Evolutionary conservation across 1,140 invertebrate genomes (phyloP), one percentile per base, ranked within the genome.

Genomic region (Scaptomyza montana): DNA sequence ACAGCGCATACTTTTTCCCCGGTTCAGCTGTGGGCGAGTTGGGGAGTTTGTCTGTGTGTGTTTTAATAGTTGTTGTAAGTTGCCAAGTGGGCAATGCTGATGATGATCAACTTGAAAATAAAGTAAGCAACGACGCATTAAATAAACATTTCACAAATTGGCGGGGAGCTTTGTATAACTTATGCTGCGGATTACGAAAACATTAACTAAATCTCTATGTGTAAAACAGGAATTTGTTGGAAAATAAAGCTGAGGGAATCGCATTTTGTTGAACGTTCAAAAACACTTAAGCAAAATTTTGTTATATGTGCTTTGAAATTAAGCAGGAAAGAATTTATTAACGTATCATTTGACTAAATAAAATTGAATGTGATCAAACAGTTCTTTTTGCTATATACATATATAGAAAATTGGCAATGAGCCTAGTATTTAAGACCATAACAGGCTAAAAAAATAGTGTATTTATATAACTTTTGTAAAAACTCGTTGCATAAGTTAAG

Each of bases 51-150:
- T 55, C 5, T 55, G 10, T 55, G 19, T 45, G 30, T 19, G 57
- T 51, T 73, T 70, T 73, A 69, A 65, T 62, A 57, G 56, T 68
- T 74, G 51, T 69, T 74, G 16, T 55, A 61, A 73, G 70, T 68
- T 68, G 66, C 59, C 67, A 69, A 63, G 60, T 43, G 57, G 57
- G 49, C 41, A 46, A 67, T 53, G 30, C 49, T 47, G 47, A 72
- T 55, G 47, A 72, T 55, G 56, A 72, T 72, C 55, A 67, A 33
- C 54, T 59, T 53, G 2, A 53, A 61, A 61, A 73, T 60, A 73
- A 67, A 68, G 64, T 36, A 73, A 67, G 51, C 70, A 49, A 30
- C 21, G 21, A 16, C 62, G 70, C 51, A 73, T 73, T 73, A 73
- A 61, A 68, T 28, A 68, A 60, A 60, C 47, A 68, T 73, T 68